A percentile compares a stretch with the other conserved stretches of the same genome.
Conservation (phyloP, 2,113 vertebrate species). For the Pica pica region DNA sequence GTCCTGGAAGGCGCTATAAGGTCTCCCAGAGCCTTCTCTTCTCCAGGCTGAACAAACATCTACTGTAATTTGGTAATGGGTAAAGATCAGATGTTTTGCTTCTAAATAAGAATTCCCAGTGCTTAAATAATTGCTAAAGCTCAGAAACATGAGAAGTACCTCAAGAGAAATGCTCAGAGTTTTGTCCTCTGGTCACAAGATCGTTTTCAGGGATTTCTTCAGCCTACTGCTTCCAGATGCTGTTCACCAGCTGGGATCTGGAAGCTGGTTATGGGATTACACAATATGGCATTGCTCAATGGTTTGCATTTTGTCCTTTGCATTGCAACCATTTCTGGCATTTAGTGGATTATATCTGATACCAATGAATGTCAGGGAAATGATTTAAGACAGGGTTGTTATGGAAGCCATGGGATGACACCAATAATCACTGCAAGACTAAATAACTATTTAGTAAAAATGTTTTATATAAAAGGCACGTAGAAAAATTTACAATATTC, state of each 20-base stretch:
- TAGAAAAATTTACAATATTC: slow-evolving; percentile 22
- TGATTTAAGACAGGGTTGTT: neutral
- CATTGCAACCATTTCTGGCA: neutral
- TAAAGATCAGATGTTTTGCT: neutral
- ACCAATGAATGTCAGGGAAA: neutral
- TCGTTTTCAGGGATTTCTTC: neutral
- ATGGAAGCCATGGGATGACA: neutral
- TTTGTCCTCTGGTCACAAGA: neutral
- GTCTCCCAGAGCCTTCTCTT: neutral
- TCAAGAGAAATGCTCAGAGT: neutral
- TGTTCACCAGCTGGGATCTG: neutral
- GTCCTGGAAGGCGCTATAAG: neutral
- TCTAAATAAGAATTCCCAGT: neutral
- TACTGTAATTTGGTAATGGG: neutral
- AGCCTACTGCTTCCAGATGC: neutral
- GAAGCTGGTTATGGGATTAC: neutral
- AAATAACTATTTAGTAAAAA: neutral
- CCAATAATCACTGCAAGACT: neutral
- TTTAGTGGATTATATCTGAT: neutral
- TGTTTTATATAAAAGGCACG: slow-evolving; percentile 7
- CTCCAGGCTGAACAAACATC: neutral
- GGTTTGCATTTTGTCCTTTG: neutral
- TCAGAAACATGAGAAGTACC: neutral
- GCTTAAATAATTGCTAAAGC: neutral
- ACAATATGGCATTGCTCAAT: neutral